These are phyloP conservation scores for Pocota personata DNA, from an alignment of 2,888 invertebrate genomes.

Conservation along the genomic window DNA sequence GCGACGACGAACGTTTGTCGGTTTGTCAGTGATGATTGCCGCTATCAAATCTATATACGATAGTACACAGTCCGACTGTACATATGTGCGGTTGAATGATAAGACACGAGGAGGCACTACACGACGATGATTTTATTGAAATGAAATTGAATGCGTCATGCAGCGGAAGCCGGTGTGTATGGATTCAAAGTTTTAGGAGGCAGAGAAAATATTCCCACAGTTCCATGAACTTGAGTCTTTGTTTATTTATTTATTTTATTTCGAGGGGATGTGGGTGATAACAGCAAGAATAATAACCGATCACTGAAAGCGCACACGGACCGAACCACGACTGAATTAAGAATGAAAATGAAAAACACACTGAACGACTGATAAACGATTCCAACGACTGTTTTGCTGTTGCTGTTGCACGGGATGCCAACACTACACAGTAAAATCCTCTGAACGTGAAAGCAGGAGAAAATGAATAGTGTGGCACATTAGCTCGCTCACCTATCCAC, in stretches of 20 bases:
- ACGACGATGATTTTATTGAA: slow-evolving; percentile 43
- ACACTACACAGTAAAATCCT: neutral
- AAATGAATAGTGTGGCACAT: slow-evolving; percentile 30
- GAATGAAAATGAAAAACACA: slow-evolving; percentile 26
- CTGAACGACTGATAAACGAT: slow-evolving; percentile 52
- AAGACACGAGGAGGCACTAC: slow-evolving; percentile 56
- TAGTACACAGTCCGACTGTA: slow-evolving; percentile 39
- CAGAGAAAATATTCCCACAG: slow-evolving; percentile 69
- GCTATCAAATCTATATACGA: slow-evolving; percentile 53
- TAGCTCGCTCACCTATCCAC: slow-evolving; percentile 40
- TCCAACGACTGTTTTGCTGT: slow-evolving; percentile 18
- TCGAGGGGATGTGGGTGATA: slow-evolving; percentile 27
- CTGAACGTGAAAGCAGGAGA: neutral
- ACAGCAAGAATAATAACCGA: slow-evolving; percentile 39
- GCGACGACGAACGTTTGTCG: slow-evolving; percentile 42
- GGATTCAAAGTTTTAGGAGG: slow-evolving; percentile 46
- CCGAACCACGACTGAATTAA: slow-evolving; percentile 46
- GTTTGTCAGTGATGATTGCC: slow-evolving; percentile 51
- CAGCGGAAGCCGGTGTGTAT: slow-evolving; percentile 57
- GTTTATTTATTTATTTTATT: slow-evolving; percentile 44
- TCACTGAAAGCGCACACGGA: slow-evolving; percentile 44
- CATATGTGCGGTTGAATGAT: slow-evolving; percentile 36
- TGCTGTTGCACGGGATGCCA: neutral
- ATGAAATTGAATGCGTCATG: slow-evolving; percentile 66
- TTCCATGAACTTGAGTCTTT: slow-evolving; percentile 67